A percentile compares a stretch with the other conserved stretches of the same genome.
Conservation (phyloP, 2,113 vertebrate genomes). For the Podocnemis expansa region DNA sequence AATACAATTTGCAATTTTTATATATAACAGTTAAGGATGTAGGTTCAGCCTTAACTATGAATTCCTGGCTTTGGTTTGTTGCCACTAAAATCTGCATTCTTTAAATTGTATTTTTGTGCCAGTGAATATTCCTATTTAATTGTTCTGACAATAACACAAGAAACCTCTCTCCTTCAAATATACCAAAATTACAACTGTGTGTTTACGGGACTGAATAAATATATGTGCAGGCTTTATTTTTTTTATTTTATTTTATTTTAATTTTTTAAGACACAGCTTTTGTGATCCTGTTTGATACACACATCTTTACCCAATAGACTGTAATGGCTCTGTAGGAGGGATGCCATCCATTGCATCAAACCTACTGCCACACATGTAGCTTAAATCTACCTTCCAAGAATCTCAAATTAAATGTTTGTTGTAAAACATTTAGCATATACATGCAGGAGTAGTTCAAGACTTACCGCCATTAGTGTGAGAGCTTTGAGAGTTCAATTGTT, state of each 20-base stretch:
- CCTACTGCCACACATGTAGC: accelerated
- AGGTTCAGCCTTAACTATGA: neutral
- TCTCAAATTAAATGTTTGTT: neutral
- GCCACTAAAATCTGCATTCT: neutral
- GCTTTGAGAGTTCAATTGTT: conserved; percentile 62
- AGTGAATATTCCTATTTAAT: conserved; percentile 8
- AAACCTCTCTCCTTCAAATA: neutral
- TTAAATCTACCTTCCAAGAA: neutral
- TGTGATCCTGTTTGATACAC: conserved; percentile 35
- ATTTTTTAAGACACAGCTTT: conserved; percentile 31
- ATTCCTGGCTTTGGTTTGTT: neutral
- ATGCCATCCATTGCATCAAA: conserved; percentile 33
- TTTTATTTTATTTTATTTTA: neutral
- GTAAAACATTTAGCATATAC: neutral
- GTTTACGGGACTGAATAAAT: neutral
- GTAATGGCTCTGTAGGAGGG: conserved; percentile 44
- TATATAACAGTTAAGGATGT: neutral
- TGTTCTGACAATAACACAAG: neutral
- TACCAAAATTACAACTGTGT: neutral
- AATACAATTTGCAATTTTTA: conserved; percentile 6
- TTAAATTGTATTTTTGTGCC: neutral
- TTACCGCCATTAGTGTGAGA: conserved; percentile 47
- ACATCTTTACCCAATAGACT: conserved; percentile 50
- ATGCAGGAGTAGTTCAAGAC: conserved; percentile 35
- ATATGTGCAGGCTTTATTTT: conserved; percentile 45